Evolutionary conservation across 2,888 invertebrate species (phyloP).

Genomic region (Diloba caeruleocephala): DNA sequence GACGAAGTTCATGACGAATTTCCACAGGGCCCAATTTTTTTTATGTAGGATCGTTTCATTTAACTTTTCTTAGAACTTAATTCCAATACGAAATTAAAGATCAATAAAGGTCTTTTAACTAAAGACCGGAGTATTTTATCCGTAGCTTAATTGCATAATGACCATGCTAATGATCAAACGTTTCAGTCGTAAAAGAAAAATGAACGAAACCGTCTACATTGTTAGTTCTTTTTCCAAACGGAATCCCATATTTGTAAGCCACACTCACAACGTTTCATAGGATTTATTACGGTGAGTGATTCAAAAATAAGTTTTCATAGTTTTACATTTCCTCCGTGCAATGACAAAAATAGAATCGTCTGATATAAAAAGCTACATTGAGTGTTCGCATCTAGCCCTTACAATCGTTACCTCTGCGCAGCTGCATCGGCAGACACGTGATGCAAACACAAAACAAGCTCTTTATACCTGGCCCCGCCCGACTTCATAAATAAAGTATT

Average conservation of each 20-base stretch:
- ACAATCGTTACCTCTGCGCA: constrained; percentile 48
- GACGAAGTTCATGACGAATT: too few relatives aligned
- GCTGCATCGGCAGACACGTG: constrained; percentile 48
- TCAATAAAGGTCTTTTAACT: constrained; percentile 4
- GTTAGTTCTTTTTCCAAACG: constrained; percentile 36
- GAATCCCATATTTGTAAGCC: constrained; percentile 40
- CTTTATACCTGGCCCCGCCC: too few relatives aligned
- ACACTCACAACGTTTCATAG: constrained; percentile 25
- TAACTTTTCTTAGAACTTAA: too few relatives aligned
- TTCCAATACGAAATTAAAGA: neutral
- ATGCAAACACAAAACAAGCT: constrained; percentile 49
- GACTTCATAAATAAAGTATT: too few relatives aligned
- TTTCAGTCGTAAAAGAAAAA: constrained; percentile 1
- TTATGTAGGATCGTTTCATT: too few relatives aligned
- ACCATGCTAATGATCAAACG: neutral
- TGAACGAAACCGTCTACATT: constrained; percentile 18
- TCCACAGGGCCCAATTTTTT: too few relatives aligned
- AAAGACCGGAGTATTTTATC: constrained; percentile 2
- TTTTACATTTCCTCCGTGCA: constrained; percentile 49
- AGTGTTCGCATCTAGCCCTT: constrained; percentile 66
- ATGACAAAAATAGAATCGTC: constrained; percentile 53
- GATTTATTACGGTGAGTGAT: constrained; percentile 44
- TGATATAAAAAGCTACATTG: constrained; percentile 65
- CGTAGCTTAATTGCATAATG: neutral
- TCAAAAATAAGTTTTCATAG: constrained; percentile 55